phyloP scores from a whole-genome alignment of 2,797 vertebrate species.

The Labeo calbasu region DNA sequence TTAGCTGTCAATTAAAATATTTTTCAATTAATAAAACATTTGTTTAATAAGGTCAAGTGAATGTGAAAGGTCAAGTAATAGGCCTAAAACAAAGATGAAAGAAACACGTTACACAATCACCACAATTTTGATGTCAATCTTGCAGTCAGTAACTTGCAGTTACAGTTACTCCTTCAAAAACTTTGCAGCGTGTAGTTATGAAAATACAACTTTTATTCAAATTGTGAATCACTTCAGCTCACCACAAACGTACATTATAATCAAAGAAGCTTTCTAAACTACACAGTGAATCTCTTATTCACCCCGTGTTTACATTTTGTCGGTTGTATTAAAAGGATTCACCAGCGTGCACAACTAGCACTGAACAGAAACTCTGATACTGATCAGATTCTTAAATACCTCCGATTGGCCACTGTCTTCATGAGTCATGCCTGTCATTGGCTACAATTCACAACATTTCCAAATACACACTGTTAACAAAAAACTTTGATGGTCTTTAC shows the following conservation, averaged over 20 bases:
- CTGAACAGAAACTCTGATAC: background rate
- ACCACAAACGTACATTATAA: background rate
- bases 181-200: background rate
- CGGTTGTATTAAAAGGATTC: background rate
- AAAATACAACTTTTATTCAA: background rate
- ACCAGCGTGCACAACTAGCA: background rate
- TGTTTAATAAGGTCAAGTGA: background rate
- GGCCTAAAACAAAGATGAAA: background rate
- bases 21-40: background rate
- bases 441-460: background rate
- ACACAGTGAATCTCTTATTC: background rate
- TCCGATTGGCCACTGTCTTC: background rate
- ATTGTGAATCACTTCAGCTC: background rate
- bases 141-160: background rate
- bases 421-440: background rate
- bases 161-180: background rate
- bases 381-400: background rate
- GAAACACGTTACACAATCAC: no score
- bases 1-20: background rate
- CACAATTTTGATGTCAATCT: background rate
- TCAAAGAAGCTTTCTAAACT: background rate
- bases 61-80: background rate
- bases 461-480: background rate
- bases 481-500: background rate
- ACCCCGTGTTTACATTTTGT: background rate